Evolutionary conservation across 2,797 vertebrate genomes (phyloP), one percentile per base, ranked within the genome.

Genomic region (Ispidina lecontei): DNA sequence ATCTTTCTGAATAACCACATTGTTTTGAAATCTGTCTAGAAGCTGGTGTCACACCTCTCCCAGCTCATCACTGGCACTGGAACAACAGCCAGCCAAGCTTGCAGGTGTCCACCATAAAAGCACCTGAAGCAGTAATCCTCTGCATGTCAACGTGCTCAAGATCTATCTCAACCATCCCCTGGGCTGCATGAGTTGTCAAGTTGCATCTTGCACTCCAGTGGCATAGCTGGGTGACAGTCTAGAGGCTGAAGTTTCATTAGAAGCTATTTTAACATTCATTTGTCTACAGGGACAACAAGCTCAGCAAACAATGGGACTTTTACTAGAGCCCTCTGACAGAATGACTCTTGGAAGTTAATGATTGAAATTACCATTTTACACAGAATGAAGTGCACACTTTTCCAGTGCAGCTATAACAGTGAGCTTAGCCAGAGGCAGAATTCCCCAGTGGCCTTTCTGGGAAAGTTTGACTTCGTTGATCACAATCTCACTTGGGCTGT

Each of bases 231-330:
- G 35, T 49, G 73, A 44, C 16, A 56, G 84, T 67, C 68, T 35
- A 68, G 29, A 63, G 83, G 89, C 90, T 94, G 67, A 56, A 39
- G 89, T 96, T 97, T 94, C 94, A 70, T 84, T 49, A 83, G 33
- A 52, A 74, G 62, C 89, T 94, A 84, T 94, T 97, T 91, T 79
- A 77, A 77, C 76, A 62, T 89, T 81, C 54, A 62, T 71, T 84
- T 86, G 89, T 83, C 91, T 68, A 23, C 31, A 51, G 84, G 80
- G 87, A 94, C 91, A 90, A 93, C 22, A 60, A 76, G 81, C 51
- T 69, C 60, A 83, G 83, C 65, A 84, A 86, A 94, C 87, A 94
- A 89, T 54, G 65, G 84, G 73, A 21, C 39, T 91, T 62, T 54
- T 25, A 63, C 19, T 63, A 39, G 41, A 72, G 78, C 33, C 22